Evolutionary conservation across 2,797 vertebrate genomes (phyloP).

Genomic region (Lepus townsendii): DNA sequence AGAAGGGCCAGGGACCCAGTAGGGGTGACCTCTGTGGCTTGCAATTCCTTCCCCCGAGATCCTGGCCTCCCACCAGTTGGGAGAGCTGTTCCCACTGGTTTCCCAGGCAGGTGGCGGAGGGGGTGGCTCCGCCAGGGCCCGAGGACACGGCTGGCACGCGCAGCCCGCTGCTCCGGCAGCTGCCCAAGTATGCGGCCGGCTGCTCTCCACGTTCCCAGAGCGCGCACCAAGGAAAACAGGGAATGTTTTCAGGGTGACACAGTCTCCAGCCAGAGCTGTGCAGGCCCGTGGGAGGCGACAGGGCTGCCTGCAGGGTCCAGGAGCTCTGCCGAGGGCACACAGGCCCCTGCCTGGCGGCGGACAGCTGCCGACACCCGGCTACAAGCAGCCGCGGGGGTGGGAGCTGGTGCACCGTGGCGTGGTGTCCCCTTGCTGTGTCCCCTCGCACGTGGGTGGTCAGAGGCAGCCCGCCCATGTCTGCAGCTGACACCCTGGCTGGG

Average conservation of each 20-base stretch:
- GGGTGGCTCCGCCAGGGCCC: conserved; percentile 48
- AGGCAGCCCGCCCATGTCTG: fast-evolving
- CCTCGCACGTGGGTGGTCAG: fast-evolving
- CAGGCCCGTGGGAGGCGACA: conserved; percentile 83
- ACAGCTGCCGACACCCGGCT: not conserved
- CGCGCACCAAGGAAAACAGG: conserved; percentile 82
- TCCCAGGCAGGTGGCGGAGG: conserved; percentile 13
- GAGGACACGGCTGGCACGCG: conserved; percentile 84
- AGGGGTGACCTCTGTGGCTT: not conserved
- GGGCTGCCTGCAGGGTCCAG: not conserved
- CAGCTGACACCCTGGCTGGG: not conserved
- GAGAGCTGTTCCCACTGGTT: not conserved
- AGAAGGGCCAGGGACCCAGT: not conserved
- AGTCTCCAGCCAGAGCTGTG: conserved; percentile 79
- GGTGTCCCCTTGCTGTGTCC: not conserved
- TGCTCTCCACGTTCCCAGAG: conserved; percentile 77
- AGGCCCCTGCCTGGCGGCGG: not conserved
- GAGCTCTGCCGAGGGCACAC: not conserved
- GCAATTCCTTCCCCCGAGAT: not conserved
- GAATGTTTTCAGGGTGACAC: conserved; percentile 85
- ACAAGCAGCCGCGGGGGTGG: not conserved
- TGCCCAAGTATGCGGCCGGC: conserved; percentile 86
- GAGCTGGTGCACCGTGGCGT: fast-evolving
- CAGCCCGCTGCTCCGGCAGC: conserved; percentile 76
- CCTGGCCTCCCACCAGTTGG: not conserved